These are phyloP conservation scores for Macrosiphum euphorbiae DNA, from an alignment of 2,888 invertebrate genomes.

Conservation along the genomic window DNA sequence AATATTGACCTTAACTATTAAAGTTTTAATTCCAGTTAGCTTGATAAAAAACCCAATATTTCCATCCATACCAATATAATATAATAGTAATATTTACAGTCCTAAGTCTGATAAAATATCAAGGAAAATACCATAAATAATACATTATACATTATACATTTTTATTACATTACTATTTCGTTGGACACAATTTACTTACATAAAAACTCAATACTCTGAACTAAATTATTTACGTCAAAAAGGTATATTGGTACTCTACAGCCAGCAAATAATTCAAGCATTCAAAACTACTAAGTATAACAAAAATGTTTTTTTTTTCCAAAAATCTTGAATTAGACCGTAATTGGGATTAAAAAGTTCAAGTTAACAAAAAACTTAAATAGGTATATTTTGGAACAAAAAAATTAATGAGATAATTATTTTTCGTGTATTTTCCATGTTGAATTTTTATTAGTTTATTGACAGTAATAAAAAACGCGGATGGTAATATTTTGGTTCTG, in stretches of 20 bases:
- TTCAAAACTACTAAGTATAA: not conserved
- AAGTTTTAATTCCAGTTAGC: not conserved
- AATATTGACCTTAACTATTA: not conserved
- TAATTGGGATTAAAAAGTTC: not conserved
- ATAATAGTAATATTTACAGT: not conserved
- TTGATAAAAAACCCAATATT: not conserved
- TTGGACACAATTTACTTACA: not conserved
- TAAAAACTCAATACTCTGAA: not conserved
- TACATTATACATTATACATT: not conserved
- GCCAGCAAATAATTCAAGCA: not conserved
- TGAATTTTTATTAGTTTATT: not conserved
- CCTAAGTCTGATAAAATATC: not conserved
- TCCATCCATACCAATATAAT: not conserved
- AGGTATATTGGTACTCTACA: not conserved
- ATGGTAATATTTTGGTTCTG: not conserved
- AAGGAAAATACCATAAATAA: not conserved
- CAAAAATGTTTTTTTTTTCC: not conserved
- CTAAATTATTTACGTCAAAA: not conserved
- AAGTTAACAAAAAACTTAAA: not conserved
- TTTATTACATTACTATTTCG: not conserved
- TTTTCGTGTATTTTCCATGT: not conserved
- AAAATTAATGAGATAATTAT: not conserved
- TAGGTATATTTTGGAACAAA: not conserved
- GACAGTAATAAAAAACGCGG: not conserved
- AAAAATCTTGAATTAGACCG: not conserved